A percentile compares a stretch with the other conserved stretches of the same genome.
Conservation (phyloP, 2,113 vertebrate genomes). For the Gymnorhina tibicen region DNA sequence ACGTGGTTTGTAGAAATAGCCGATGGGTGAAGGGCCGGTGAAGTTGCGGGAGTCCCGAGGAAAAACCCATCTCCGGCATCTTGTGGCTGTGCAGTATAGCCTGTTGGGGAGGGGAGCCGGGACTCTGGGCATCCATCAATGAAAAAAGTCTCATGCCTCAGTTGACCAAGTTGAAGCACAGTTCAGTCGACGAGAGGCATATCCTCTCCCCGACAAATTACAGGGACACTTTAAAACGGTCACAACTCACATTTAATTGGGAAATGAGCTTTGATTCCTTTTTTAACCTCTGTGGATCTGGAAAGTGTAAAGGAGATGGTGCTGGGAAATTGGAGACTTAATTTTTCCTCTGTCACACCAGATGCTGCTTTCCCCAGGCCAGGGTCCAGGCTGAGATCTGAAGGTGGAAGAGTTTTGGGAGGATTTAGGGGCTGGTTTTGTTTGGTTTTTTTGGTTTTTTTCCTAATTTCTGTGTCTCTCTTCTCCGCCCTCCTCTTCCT, state of each 20-base stretch:
- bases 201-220: not conserved
- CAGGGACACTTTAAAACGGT: not conserved
- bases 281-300: not conserved
- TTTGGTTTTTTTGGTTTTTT: no score
- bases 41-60: not conserved
- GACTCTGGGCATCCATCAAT: not conserved
- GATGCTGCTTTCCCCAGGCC: not conserved
- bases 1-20: not conserved
- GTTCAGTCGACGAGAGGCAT: not conserved
- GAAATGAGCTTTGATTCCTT: not conserved
- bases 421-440: not conserved
- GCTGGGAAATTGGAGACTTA: not conserved
- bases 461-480: rapidly evolving
- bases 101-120: not conserved
- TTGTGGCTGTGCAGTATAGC: not conserved
- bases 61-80: not conserved
- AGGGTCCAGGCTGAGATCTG: not conserved
- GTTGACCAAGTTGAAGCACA: not conserved
- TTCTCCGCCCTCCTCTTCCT: not conserved
- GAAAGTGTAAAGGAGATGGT: not conserved
- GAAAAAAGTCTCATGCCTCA: not conserved
- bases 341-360: not conserved
- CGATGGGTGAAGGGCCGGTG: not conserved
- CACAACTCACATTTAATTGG: not conserved
- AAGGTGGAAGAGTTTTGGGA: not conserved